Base-by-base conservation (phyloP, 2,888 invertebrate genomes). In the Iselma pallidipennis region DNA sequence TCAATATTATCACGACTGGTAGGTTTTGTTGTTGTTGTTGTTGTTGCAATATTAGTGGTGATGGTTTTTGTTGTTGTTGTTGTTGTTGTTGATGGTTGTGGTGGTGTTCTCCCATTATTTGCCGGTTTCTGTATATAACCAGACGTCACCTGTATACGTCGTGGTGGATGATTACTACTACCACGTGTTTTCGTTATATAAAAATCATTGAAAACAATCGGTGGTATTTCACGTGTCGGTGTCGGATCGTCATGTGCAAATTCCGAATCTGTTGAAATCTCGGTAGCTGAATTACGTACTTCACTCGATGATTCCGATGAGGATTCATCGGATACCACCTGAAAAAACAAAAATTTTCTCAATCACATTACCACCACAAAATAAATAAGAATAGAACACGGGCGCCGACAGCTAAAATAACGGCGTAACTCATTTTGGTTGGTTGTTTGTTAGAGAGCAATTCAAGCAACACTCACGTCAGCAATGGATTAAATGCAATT, bases 241-340 rank as follows among this genome's bases (percentile, higher is more conserved):
- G 86, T 87, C 16, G 82, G 82, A 45, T 90, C 91, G 75, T 94
- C 94, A 66, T 92, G 90, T 68, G 93, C 95, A 77, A 95, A 95
- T 82, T 95, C 95, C 25, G 95, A 95, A 82, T 95, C 95, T 0
- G 95, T 95, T 51, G 94, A 94, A 72, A 95, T 95, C 84, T 95
- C 95, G 1, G 95, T 95, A 2, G 93, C 94, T 6, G 94, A 94
- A 73, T 94, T 94, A 70, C 90, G 89, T 69, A 89, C 88, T 74
- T 88, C 88, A 71, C 90, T 90, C 68, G 89, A 87, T 63, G 90
- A 87, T 73, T 89, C 87, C 71, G 88, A 87, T 66, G 85, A 83
- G 49, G 78, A 76, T 49, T 88, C 87, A 72, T 88, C 89, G 62
- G 88, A 87, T 69, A 87, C 88, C 72, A 89, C 86, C 90, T 90